Base-by-base conservation (phyloP, 2,113 vertebrate genomes). In the Carettochelys insculpta region DNA sequence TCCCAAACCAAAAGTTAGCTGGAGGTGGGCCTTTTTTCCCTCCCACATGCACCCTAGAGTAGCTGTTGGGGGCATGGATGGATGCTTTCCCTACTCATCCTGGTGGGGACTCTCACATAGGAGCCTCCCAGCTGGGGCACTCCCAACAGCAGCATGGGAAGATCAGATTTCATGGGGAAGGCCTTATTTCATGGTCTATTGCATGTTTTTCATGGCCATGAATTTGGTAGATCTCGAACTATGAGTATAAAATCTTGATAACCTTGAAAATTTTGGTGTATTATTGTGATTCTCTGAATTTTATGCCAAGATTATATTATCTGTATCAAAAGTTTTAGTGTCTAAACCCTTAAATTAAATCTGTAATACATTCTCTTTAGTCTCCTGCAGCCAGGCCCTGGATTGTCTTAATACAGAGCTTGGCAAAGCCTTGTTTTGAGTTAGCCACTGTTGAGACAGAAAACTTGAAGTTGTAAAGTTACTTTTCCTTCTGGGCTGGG, bases 331-430 rank as follows among this genome's bases (percentile, higher is more conserved):
- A n/a, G 1, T 5, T 3, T 51, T 82, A 24, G 12, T 68, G 4
- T 68, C 45, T 41, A 1, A 80, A 75, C 53, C 87, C 50, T 22
- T 1, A 2, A 10, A 19, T 71, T 1, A 1, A 10, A 19, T 65
- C 12, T 58, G 54, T 56, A 53, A n/a, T 77, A n/a, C 38, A 22
- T 47, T 77, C 81, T 43, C 41, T 2, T 0, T 48, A 73, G 48
- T 27, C 31, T n/a, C n/a, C 51, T 77, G n/a, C 80, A 89, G 73
- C 80, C 58, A 8, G 7, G 34, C 38, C 7, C 53, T 76, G 3
- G 24, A 41, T 83, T 54, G 4, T 4, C 65, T 24, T 27, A 53
- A 65, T 5, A 25, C 80, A 83, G 73, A 3, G 0, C 0, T 0
- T 34, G 71, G 75, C 80, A 76, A 71, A 80, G 20, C 4, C 8